phyloP scores from a whole-genome alignment of 2,797 vertebrate species.

The Rachycentron canadum region DNA sequence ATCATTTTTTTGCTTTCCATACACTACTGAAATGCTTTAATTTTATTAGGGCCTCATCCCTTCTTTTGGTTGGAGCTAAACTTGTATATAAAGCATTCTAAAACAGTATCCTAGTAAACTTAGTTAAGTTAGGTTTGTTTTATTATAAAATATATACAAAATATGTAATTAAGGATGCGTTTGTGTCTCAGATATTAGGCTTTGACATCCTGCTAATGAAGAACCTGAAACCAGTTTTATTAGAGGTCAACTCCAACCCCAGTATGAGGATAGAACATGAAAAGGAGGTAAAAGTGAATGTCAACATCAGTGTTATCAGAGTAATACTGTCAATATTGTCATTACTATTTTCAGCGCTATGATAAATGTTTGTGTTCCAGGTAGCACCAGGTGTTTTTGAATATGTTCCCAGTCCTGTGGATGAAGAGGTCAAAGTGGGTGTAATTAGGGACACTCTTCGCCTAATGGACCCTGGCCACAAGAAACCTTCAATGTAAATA shows the following conservation, averaged over 20 bases:
- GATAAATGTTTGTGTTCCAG: constrained; percentile 74
- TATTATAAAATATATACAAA: not conserved
- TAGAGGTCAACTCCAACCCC: constrained; percentile 98
- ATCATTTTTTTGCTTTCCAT: too few species aligned
- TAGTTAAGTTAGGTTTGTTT: not conserved
- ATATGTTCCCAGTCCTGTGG: constrained; percentile 94
- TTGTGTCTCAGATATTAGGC: constrained; percentile 91
- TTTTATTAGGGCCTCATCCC: too few species aligned
- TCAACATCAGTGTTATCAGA: not conserved
- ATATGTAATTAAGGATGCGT: constrained; percentile 18
- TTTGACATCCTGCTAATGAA: constrained; percentile 99
- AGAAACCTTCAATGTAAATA: constrained; percentile 86
- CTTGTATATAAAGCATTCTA: not conserved
- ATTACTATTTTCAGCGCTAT: not conserved
- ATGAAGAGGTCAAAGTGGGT: constrained; percentile 95
- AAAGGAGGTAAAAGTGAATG: constrained; percentile 87
- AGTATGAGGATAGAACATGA: constrained; percentile 99
- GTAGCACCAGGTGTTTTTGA: constrained; percentile 94
- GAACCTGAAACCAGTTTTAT: constrained; percentile 94
- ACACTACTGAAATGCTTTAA: not conserved
- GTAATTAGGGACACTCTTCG: constrained; percentile 97
- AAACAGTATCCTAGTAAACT: not conserved
- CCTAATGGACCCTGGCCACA: constrained; percentile 91
- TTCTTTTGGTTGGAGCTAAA: too few species aligned
- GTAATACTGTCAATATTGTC: not conserved